phyloP scores from a whole-genome alignment of 2,113 vertebrate genomes.

The Chinchilla lanigera region DNA sequence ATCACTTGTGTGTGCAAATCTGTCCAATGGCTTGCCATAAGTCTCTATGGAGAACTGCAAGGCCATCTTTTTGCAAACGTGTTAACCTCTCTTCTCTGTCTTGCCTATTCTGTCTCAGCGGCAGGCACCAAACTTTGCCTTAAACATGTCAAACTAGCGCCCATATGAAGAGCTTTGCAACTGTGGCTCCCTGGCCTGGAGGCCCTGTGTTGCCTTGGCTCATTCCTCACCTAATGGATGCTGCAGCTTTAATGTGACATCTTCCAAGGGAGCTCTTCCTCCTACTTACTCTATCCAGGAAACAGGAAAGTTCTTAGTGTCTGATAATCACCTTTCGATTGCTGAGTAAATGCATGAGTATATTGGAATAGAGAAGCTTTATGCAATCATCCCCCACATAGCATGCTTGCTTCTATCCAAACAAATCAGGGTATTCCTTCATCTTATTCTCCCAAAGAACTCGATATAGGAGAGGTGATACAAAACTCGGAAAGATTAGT shows the following conservation, averaged over 20 bases:
- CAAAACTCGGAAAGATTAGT: neutral
- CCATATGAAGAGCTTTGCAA: neutral
- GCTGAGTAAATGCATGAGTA: neutral
- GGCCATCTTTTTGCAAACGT: neutral
- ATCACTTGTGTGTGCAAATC: neutral
- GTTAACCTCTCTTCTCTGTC: neutral
- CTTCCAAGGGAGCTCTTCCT: neutral
- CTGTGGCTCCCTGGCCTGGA: neutral
- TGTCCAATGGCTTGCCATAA: neutral
- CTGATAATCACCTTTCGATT: neutral
- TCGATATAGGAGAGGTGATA: neutral
- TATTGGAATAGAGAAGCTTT: neutral
- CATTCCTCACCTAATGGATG: neutral
- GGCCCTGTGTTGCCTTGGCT: neutral
- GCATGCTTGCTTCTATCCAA: neutral
- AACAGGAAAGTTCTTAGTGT: neutral
- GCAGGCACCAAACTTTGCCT: neutral
- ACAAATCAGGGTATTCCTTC: neutral
- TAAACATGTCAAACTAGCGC: neutral
- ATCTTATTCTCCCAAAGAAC: neutral
- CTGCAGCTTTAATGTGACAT: neutral
- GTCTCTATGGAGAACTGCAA: neutral
- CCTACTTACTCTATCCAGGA: neutral
- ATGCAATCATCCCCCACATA: too few species aligned
- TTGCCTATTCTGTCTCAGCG: neutral